Base-by-base conservation (phyloP, 2,797 vertebrate species). In the Pseudotriccus pelzelni region DNA sequence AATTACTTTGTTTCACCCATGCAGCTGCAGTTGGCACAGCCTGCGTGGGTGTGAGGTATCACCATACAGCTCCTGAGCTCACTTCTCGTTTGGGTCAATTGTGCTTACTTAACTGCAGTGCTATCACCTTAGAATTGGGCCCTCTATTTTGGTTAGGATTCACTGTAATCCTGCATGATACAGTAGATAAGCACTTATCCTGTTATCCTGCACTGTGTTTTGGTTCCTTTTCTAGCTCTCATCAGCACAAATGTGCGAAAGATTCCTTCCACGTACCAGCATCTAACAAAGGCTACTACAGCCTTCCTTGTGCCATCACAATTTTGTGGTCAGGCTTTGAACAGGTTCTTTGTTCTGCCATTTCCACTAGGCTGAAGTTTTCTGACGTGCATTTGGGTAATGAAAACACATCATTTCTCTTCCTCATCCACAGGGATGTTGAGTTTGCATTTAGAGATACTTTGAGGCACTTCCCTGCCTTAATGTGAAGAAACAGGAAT, bases 171-270 rank as follows among this genome's bases (percentile, higher is more conserved):
- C 47, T 69, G 28, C 36, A 12, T 30, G 13, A 5, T 23, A 50
- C 52, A 88, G 39, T 41, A 81, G 47, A 47, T 17, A 36, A 88
- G n/a, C 1, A 2, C n/a, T 88, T 69, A 44, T 12, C 32, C 47
- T 59, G 32, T 70, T 70, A 76, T 73, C 12, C 16, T 0, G 0
- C 5, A 0, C 28, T 4, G 4, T 1, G 0, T 27, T 88, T 74
- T 66, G 8, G 4, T 55, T 90, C 43, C 22, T 74, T 78, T 73
- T 64, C 66, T 52, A 73, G 30, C 59, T 70, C 44, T 73, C 39
- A 55, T 72, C 91, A 79, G 70, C 77, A 87, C 16, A 44, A 41
- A 30, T 11, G 16, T 39, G 36, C 28, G 70, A 92, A 86, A 87
- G 14, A 19, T 4, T 69, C 84, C 78, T 79, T 69, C 49, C 37